Conservation (phyloP, 1,140 invertebrate species). For the Aporrectodea caliginosa region DNA sequence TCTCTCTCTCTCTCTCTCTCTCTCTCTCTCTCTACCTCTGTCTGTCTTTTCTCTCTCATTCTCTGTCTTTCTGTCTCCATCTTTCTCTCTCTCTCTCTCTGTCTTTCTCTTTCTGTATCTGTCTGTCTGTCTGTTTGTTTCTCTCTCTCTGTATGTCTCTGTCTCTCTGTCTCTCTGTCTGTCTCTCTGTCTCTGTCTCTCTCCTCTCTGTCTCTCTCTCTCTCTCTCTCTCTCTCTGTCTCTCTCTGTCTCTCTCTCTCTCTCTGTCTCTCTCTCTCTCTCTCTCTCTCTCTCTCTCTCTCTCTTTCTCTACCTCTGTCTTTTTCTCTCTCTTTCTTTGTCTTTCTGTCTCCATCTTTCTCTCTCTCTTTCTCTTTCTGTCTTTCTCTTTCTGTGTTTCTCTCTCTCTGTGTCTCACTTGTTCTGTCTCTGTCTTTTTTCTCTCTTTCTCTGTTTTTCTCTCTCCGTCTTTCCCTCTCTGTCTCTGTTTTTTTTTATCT, state of each 20-base stretch:
- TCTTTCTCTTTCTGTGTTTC: not conserved
- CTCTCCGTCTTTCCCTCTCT: not conserved
- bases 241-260: slow-evolving; percentile 25
- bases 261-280: slow-evolving; percentile 24
- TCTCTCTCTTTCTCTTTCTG: not conserved
- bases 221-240: slow-evolving; percentile 23
- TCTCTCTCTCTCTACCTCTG: too few species aligned
- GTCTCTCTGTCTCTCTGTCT: slow-evolving; percentile 20
- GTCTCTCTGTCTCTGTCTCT: slow-evolving; percentile 19
- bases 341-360: not conserved
- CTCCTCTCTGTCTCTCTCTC: slow-evolving; percentile 21
- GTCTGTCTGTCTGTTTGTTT: not conserved
- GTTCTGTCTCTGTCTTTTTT: not conserved
- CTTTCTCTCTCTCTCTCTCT: slow-evolving; percentile 15
- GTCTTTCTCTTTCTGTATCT: not conserved
- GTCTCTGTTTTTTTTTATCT: too few species aligned
- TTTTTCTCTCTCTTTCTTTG: not conserved
- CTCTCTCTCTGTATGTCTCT: slow-evolving; percentile 18
- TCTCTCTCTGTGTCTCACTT: not conserved
- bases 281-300: slow-evolving; percentile 5
- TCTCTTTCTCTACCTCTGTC: not conserved
- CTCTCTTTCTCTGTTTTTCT: not conserved
- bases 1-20: too few species aligned
- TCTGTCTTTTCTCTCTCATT: too few species aligned
- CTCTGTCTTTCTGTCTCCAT: too few species aligned